phyloP scores from a whole-genome alignment of 2,888 invertebrate species.

The Pristionchus japonicus region DNA sequence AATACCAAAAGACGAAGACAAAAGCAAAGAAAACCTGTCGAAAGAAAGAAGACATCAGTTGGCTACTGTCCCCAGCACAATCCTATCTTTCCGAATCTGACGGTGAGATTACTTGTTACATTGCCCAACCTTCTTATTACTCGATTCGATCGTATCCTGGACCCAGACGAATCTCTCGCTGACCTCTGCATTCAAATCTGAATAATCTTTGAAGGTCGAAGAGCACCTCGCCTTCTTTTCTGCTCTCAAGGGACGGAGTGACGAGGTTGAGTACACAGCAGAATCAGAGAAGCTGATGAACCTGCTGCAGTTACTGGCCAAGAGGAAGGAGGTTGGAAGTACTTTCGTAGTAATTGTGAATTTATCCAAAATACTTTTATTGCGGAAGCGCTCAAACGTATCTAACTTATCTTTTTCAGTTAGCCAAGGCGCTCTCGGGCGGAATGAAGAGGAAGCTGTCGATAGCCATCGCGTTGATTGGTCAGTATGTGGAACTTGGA shows the following conservation, averaged over 20 bases:
- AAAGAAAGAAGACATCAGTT: not conserved
- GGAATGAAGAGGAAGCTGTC: constrained; percentile 69
- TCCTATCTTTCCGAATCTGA: not conserved
- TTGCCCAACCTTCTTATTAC: not conserved
- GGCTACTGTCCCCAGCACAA: constrained; percentile 40
- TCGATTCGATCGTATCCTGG: not conserved
- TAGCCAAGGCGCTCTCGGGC: constrained; percentile 55
- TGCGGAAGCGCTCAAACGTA: not conserved
- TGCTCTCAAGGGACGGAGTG: not conserved
- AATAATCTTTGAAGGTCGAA: not conserved
- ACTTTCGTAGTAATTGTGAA: not conserved
- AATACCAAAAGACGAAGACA: not conserved
- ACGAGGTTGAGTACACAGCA: not conserved
- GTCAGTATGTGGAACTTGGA: not conserved
- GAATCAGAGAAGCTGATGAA: constrained; percentile 42
- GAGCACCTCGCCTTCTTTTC: constrained; percentile 42
- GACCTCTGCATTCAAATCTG: no score
- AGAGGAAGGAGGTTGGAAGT: not conserved
- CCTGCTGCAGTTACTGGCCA: constrained; percentile 39
- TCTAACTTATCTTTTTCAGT: not conserved
- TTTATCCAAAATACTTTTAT: not conserved
- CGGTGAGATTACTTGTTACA: no score
- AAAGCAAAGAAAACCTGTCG: not conserved
- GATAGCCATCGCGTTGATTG: constrained; percentile 67
- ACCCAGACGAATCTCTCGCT: not conserved